Evolutionary conservation across 2,797 vertebrate genomes (phyloP).

Genomic region (Rhynchotus rufescens): DNA sequence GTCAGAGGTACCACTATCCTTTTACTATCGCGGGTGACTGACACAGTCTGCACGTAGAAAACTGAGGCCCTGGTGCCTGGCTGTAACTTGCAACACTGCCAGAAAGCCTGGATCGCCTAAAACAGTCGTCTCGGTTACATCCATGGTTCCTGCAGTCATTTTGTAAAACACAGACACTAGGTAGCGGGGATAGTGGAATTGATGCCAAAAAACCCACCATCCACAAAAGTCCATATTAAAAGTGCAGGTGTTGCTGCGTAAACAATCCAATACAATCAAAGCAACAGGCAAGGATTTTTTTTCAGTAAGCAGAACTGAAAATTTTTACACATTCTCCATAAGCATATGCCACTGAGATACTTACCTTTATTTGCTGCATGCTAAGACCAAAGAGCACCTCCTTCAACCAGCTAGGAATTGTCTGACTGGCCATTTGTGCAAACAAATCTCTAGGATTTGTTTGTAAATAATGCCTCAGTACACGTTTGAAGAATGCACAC

Average conservation of each 20-base stretch:
- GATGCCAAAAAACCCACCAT: background rate
- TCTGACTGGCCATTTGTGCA: background rate
- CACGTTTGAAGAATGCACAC: background rate
- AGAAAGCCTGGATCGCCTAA: background rate
- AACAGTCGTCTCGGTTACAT: background rate
- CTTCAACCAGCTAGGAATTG: background rate
- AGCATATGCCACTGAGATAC: background rate
- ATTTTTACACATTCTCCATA: background rate
- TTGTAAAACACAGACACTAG: background rate
- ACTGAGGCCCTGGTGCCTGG: background rate
- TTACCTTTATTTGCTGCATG: background rate
- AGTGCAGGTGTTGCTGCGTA: background rate
- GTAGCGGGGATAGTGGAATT: background rate
- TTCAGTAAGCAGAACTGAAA: background rate
- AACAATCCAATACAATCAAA: background rate
- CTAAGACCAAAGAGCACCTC: background rate
- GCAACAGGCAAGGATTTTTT: background rate
- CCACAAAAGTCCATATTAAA: background rate
- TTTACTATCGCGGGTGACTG: background rate
- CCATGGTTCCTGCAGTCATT: background rate
- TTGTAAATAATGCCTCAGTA: background rate
- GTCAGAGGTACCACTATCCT: background rate
- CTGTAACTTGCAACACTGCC: background rate
- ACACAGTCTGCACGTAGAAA: background rate
- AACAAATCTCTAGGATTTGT: background rate